phyloP scores from a whole-genome alignment of 2,113 vertebrate species.

The Petroica traversi region DNA sequence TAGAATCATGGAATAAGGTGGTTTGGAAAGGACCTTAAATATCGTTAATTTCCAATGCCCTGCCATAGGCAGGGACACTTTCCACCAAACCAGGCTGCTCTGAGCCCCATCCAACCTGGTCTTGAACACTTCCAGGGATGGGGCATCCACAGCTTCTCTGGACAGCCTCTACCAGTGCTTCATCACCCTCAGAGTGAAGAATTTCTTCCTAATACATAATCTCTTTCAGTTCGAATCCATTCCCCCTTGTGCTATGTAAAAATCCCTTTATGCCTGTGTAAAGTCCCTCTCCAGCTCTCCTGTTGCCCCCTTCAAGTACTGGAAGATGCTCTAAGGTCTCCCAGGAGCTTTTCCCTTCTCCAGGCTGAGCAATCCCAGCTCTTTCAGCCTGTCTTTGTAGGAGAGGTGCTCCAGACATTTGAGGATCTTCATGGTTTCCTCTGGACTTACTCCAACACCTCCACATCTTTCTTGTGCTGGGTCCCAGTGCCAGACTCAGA shows the following conservation, averaged over 20 bases:
- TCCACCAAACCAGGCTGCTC: fast-evolving
- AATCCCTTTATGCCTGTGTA: not conserved
- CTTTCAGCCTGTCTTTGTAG: not conserved
- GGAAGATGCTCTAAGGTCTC: not conserved
- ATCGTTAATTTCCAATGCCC: not conserved
- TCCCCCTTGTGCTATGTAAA: not conserved
- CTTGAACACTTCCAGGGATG: too few species aligned
- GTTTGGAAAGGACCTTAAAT: not conserved
- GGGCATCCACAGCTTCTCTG: not conserved
- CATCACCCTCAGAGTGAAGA: not conserved
- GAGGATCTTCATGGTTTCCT: not conserved
- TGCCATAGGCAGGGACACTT: fast-evolving
- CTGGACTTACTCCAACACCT: not conserved
- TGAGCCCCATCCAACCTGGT: not conserved
- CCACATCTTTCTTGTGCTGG: not conserved
- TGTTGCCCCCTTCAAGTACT: not conserved
- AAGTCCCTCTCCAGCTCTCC: not conserved
- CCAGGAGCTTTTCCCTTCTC: not conserved
- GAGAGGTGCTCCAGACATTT: not conserved
- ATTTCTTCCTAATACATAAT: not conserved
- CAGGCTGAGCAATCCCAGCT: not conserved
- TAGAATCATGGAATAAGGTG: not conserved
- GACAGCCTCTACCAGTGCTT: not conserved
- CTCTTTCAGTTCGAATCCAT: not conserved
- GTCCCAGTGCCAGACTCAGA: too few species aligned